A percentile compares a stretch with the other conserved stretches of the same genome.
Conservation (phyloP, 1,140 invertebrate species). For the Euglossa dilemma region DNA sequence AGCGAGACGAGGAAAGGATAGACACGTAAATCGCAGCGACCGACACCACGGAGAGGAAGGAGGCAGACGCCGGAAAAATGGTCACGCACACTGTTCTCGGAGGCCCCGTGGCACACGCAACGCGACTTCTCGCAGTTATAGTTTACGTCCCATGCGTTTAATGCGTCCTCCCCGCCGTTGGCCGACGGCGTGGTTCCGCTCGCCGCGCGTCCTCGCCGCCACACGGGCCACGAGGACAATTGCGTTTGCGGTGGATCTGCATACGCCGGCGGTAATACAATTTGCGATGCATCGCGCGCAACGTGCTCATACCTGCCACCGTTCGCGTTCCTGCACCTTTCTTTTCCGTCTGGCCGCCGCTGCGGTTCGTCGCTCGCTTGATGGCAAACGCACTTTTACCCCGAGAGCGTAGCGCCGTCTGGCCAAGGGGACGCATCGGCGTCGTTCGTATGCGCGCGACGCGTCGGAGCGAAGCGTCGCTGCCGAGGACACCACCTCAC, state of each 20-base stretch:
- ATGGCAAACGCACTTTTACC: conserved; percentile 76
- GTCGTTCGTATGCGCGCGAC: neutral
- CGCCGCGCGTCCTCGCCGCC: neutral
- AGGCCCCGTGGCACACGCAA: conserved; percentile 59
- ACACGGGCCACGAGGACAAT: conserved; percentile 68
- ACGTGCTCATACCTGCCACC: conserved; percentile 2
- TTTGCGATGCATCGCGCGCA: conserved; percentile 68
- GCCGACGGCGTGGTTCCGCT: conserved; percentile 5
- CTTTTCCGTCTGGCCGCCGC: conserved; percentile 59
- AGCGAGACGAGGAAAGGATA: conserved; percentile 52
- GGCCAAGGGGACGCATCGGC: neutral
- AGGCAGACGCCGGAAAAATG: conserved; percentile 61
- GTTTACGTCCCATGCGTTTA: conserved; percentile 65
- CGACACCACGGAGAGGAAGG: conserved; percentile 34
- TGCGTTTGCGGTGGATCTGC: conserved; percentile 73
- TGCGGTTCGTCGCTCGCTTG: conserved; percentile 77
- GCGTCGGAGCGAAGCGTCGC: neutral
- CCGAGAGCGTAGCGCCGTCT: no score
- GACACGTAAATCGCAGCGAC: conserved; percentile 68
- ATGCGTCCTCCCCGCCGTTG: conserved; percentile 33
- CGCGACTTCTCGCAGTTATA: conserved; percentile 56
- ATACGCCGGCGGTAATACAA: conserved; percentile 75
- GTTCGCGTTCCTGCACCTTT: conserved; percentile 23
- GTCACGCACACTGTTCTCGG: conserved; percentile 47
- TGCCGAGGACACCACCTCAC: conserved; percentile 12